phyloP scores from a whole-genome alignment of 92 coral and sea anemone genomes.

The Umimayanthus kanabou region DNA sequence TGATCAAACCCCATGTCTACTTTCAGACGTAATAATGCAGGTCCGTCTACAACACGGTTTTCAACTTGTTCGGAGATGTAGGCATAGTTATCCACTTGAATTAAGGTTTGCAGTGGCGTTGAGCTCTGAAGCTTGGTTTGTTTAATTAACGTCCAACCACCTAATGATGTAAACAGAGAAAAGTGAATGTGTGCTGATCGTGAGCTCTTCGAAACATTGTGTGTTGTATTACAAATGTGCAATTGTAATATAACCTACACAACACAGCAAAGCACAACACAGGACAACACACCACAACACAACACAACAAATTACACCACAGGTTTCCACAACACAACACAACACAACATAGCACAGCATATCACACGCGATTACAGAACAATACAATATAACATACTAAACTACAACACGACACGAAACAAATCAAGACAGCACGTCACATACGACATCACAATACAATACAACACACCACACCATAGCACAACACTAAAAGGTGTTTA shows the following conservation, averaged over 20 bases:
- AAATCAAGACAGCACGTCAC: too few species aligned
- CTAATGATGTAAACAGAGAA: background rate
- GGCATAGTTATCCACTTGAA: background rate
- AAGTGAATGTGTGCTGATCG: background rate
- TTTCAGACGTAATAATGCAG: background rate
- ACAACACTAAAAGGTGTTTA: background rate
- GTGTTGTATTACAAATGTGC: background rate
- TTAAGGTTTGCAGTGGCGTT: background rate
- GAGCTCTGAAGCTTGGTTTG: background rate
- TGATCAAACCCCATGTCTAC: constrained; percentile 27
- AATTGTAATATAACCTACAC: background rate
- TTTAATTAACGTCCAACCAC: constrained; percentile 34
- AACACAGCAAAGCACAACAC: background rate
- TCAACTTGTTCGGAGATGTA: constrained; percentile 9
- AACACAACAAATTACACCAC: too few species aligned
- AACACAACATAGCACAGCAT: too few species aligned
- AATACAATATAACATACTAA: too few species aligned
- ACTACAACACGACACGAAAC: too few species aligned
- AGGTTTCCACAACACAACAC: too few species aligned
- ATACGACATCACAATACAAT: too few species aligned
- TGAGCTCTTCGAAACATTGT: too few species aligned
- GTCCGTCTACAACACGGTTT: background rate
- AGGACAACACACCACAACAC: too few species aligned
- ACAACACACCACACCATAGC: background rate
- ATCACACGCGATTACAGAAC: too few species aligned